Percentiles rank a stretch among this genome's conserved stretches.
phyloP scores from a whole-genome alignment of 2,888 invertebrate species.

The Sceliomorpha sp. region DNA sequence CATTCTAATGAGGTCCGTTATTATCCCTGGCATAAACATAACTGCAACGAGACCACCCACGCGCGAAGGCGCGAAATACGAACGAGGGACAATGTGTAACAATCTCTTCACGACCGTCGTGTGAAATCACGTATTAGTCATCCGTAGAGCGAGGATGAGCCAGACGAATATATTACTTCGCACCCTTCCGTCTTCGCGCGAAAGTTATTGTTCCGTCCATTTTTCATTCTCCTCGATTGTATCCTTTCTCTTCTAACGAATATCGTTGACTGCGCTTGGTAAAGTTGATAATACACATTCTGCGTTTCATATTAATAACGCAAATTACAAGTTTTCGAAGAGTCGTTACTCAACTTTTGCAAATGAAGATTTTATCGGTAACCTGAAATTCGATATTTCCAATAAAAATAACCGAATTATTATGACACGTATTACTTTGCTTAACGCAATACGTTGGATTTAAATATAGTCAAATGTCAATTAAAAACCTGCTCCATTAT shows the following conservation, averaged over 20 bases:
- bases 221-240: slow-evolving; percentile 24
- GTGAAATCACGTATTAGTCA: slow-evolving; percentile 74
- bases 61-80: slow-evolving; percentile 57
- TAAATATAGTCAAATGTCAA: no score
- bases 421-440: no score
- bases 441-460: no score
- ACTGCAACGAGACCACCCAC: slow-evolving; percentile 56
- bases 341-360: no score
- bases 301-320: no score
- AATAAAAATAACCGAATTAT: no score
- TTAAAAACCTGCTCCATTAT: no score
- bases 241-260: slow-evolving; percentile 15
- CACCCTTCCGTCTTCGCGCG: slow-evolving; percentile 40
- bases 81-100: slow-evolving; percentile 77
- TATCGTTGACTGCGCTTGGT: slow-evolving; percentile 9
- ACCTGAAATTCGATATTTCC: no score
- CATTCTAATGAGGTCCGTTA: slow-evolving; percentile 51
- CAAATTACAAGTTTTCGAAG: no score
- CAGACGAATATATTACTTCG: slow-evolving; percentile 55
- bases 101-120: slow-evolving; percentile 74
- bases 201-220: slow-evolving; percentile 39
- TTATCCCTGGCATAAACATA: slow-evolving; percentile 55
- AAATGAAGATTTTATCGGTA: no score
- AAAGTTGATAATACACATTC: no score
- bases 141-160: slow-evolving; percentile 49